These are phyloP conservation scores for Nothoprocta perdicaria DNA, from an alignment of 2,113 vertebrate genomes.

Conservation along the genomic window DNA sequence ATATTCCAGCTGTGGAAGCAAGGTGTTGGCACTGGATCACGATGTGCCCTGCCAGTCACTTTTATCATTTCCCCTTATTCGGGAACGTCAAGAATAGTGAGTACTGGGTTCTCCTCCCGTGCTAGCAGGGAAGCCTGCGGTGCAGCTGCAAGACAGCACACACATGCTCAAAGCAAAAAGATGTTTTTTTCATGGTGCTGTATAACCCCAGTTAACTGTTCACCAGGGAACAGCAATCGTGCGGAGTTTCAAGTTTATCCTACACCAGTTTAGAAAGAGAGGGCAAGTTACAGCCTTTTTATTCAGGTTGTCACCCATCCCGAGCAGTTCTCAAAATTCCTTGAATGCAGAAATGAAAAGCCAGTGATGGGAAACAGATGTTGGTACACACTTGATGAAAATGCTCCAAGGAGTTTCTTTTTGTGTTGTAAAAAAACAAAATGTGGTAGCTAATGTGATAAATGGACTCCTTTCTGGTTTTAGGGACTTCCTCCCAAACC, in stretches of 20 bases:
- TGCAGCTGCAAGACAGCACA: background rate
- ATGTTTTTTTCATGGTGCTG: background rate
- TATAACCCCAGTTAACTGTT: background rate
- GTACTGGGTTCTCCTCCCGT: background rate
- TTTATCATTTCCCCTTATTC: background rate
- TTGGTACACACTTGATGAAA: slow-evolving; percentile 1
- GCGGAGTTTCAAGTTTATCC: background rate
- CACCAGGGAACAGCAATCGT: background rate
- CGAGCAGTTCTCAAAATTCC: slow-evolving; percentile 40
- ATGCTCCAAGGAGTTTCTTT: background rate
- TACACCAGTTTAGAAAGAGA: background rate
- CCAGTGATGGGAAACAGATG: slow-evolving; percentile 52
- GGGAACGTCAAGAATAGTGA: background rate
- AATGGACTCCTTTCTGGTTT: background rate
- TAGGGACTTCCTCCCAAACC: background rate
- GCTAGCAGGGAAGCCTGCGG: accelerated
- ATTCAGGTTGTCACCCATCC: slow-evolving; percentile 9
- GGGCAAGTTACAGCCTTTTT: slow-evolving; percentile 34
- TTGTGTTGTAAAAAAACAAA: background rate
- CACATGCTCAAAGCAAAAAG: background rate
- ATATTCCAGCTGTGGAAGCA: background rate
- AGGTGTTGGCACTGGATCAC: accelerated
- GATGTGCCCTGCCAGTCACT: accelerated
- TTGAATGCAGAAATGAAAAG: slow-evolving; percentile 23
- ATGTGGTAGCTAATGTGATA: background rate